A percentile compares a stretch with the other conserved stretches of the same genome.
Conservation (phyloP, 2,113 vertebrate species). For the human (Homo sapiens) region DNA sequence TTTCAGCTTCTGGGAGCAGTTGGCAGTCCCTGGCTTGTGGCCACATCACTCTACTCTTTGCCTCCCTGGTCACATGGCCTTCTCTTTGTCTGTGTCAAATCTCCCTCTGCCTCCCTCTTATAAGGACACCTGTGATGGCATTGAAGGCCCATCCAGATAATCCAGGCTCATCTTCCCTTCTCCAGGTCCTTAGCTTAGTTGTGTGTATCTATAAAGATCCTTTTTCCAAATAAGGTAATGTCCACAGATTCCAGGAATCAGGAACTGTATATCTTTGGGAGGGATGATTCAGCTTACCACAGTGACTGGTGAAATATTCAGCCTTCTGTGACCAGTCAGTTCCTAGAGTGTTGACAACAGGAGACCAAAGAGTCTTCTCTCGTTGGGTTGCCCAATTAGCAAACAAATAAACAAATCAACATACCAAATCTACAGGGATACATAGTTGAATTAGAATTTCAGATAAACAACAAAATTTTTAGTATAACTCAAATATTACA, state of each 20-base stretch:
- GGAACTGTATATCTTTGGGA: background rate
- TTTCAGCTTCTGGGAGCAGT: background rate
- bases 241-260: background rate
- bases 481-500: background rate
- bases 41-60: too few relatives aligned
- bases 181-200: background rate
- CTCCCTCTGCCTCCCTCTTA: background rate
- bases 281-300: too few relatives aligned
- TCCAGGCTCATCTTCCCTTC: background rate
- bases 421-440: background rate
- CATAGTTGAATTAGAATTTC: background rate
- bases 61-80: background rate
- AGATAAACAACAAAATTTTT: background rate
- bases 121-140: background rate
- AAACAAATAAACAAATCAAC: background rate
- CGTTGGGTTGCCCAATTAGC: background rate
- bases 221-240: background rate
- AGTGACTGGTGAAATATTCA: too few relatives aligned
- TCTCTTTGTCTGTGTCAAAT: background rate
- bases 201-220: background rate
- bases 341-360: background rate
- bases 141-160: background rate
- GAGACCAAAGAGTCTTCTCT: background rate
- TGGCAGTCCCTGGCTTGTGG: background rate
- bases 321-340: background rate